Percentiles rank a stretch among this genome's conserved stretches.
These are phyloP conservation scores for Girardinichthys multiradiatus DNA, from an alignment of 2,113 vertebrate genomes.

Conservation along the genomic window DNA sequence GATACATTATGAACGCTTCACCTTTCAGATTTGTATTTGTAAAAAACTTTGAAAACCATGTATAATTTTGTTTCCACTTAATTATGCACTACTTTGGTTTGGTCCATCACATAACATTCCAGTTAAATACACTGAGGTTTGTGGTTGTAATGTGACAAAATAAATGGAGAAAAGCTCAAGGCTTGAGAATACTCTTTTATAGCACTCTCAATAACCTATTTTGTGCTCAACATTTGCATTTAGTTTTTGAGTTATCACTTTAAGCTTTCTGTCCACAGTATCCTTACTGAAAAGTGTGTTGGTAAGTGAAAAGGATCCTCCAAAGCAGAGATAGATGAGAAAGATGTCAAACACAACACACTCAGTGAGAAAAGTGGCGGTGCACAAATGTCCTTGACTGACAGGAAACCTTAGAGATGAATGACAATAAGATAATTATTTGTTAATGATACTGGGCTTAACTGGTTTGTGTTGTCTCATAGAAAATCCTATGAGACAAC, in stretches of 20 bases:
- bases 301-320: neutral
- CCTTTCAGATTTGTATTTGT: too few species aligned
- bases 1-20: too few species aligned
- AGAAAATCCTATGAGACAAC: neutral
- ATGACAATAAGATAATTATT: constrained; percentile 15
- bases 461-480: neutral
- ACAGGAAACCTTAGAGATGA: neutral
- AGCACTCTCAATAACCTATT: neutral
- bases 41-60: too few species aligned
- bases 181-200: neutral
- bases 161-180: neutral
- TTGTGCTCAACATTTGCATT: neutral
- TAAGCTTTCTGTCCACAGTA: neutral
- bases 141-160: neutral
- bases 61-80: neutral
- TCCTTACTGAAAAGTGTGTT: neutral
- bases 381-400: neutral
- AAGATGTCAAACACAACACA: neutral
- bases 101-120: neutral
- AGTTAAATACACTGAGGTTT: neutral
- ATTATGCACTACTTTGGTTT: neutral
- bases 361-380: neutral
- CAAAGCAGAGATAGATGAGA: neutral
- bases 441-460: neutral
- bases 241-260: neutral